Conservation (phyloP, 2,888 invertebrate species). For the Erebia palarica region DNA sequence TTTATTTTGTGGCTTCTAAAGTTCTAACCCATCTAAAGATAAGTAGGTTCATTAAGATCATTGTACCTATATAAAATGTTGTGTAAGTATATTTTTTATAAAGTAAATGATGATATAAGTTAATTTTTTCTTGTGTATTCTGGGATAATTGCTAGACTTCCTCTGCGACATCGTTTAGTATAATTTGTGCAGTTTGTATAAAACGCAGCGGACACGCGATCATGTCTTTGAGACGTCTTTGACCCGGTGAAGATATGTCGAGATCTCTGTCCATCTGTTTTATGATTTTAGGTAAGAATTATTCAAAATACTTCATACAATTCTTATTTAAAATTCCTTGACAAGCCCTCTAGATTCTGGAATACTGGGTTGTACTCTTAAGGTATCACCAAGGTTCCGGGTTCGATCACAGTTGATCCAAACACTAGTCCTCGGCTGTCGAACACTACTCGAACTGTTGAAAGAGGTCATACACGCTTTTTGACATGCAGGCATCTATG, state of each 20-base stretch:
- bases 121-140: constrained; percentile 35
- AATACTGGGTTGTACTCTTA: background rate
- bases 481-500: no score
- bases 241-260: constrained; percentile 54
- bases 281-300: constrained; percentile 60
- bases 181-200: constrained; percentile 77
- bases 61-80: no score
- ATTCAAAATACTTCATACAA: background rate
- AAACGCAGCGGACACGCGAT: constrained; percentile 61
- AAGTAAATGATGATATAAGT: constrained; percentile 27
- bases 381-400: no score
- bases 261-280: constrained; percentile 50
- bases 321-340: no score
- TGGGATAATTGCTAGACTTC: constrained; percentile 66
- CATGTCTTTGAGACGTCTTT: constrained; percentile 50
- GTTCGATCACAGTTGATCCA: no score
- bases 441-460: no score
- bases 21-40: no score
- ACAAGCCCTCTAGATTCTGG: background rate
- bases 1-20: no score
- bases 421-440: no score
- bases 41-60: no score
- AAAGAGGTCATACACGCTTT: no score
- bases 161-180: constrained; percentile 71
- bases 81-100: constrained; percentile 15